Conservation (phyloP, 2,888 invertebrate genomes). For the Meteorus colon region DNA sequence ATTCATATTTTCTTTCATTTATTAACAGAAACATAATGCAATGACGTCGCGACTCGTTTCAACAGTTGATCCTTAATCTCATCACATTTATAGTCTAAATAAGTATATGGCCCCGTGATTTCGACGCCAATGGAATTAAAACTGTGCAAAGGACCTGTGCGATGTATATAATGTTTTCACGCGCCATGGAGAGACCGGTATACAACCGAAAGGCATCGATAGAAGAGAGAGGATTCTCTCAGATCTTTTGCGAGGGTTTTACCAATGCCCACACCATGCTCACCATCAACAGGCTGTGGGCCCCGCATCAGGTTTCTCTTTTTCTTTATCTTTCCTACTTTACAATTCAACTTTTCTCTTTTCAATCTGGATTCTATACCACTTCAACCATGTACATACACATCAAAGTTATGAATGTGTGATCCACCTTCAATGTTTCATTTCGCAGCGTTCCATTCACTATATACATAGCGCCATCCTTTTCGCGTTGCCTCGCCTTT, state of each 20-base stretch:
- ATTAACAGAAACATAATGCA: too few relatives aligned
- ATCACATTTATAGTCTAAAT: too few relatives aligned
- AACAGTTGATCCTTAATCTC: too few relatives aligned
- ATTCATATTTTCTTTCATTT: too few relatives aligned
- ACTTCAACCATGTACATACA: not conserved
- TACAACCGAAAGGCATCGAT: constrained; percentile 14
- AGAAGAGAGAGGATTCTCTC: constrained; percentile 32
- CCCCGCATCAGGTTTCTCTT: constrained; percentile 28
- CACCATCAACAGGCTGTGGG: not conserved
- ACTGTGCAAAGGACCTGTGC: constrained; percentile 33
- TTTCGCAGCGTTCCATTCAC: not conserved
- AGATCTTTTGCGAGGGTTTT: not conserved
- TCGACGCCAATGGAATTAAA: constrained; percentile 50
- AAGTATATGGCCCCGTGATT: constrained; percentile 16
- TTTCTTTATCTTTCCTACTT: not conserved
- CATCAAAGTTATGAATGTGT: not conserved
- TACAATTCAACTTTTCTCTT: constrained; percentile 34
- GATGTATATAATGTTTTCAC: constrained; percentile 44
- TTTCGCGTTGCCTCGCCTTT: not conserved
- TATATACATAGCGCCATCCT: not conserved
- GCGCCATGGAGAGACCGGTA: constrained; percentile 39
- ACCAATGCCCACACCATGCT: not conserved
- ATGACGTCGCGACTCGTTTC: too few relatives aligned
- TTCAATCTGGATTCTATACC: constrained; percentile 15
- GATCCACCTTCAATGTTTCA: constrained; percentile 1